These are phyloP conservation scores for Orthosia incerta DNA, from an alignment of 2,888 invertebrate genomes.

Conservation along the genomic window DNA sequence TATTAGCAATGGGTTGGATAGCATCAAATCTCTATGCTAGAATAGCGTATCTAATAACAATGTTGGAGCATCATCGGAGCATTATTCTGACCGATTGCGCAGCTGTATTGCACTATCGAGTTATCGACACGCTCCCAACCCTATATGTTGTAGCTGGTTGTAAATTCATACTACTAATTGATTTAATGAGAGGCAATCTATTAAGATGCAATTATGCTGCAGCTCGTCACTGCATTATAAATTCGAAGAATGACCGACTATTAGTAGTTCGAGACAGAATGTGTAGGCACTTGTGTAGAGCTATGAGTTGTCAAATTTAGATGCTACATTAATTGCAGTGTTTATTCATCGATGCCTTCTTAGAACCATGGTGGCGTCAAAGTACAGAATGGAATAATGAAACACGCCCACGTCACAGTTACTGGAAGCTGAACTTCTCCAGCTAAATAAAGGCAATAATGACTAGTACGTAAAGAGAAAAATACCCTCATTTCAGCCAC, in stretches of 20 bases:
- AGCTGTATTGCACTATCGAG: constrained; percentile 75
- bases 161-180: constrained; percentile 62
- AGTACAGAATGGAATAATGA: not conserved
- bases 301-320: constrained; percentile 18
- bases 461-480: constrained; percentile 23
- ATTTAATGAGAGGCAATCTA: constrained; percentile 65
- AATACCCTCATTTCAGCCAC: constrained; percentile 33
- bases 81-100: constrained; percentile 86
- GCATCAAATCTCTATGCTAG: constrained; percentile 70
- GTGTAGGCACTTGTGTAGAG: not conserved
- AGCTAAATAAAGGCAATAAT: constrained; percentile 29
- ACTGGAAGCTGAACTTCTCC: not conserved
- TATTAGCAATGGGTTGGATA: constrained; percentile 54
- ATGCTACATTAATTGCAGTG: not conserved
- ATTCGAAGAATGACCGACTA: constrained; percentile 32
- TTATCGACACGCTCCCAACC: constrained; percentile 60
- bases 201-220: constrained; percentile 64
- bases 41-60: constrained; percentile 76
- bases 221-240: constrained; percentile 48
- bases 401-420: not conserved
- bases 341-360: not conserved
- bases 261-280: constrained; percentile 14
- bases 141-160: constrained; percentile 40
- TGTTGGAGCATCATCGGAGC: constrained; percentile 72
- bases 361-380: not conserved